Percentiles rank a stretch among this genome's conserved stretches.
These are phyloP conservation scores for Saimiri boliviensis DNA, from an alignment of 2,113 vertebrate genomes.

Conservation along the genomic window DNA sequence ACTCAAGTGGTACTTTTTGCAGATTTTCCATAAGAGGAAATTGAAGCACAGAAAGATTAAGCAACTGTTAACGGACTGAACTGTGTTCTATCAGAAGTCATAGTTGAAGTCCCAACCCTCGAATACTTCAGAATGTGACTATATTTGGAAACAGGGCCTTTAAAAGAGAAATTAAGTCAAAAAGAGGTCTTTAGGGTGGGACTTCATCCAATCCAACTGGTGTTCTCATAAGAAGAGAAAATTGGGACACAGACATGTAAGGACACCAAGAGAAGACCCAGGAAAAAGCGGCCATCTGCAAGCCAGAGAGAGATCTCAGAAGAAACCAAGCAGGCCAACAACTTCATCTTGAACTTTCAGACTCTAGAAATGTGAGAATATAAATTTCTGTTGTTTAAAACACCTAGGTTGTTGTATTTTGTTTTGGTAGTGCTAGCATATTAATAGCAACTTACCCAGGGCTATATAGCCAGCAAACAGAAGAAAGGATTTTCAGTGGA, in stretches of 20 bases:
- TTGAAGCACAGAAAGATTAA: background rate
- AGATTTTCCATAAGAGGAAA: constrained; percentile 16
- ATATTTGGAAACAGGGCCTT: background rate
- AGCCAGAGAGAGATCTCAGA: background rate
- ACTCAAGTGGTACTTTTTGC: background rate
- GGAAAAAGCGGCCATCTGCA: background rate
- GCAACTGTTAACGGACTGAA: background rate
- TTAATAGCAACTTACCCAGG: background rate
- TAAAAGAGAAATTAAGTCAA: background rate
- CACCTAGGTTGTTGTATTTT: background rate
- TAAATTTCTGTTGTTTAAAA: background rate
- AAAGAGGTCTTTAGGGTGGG: background rate
- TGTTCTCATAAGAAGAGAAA: background rate
- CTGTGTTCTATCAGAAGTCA: background rate
- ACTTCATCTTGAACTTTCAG: background rate
- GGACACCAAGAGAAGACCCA: background rate
- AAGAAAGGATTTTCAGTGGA: background rate
- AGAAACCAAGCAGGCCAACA: background rate
- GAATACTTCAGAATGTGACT: background rate
- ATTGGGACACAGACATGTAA: background rate
- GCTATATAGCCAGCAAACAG: background rate
- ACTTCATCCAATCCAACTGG: background rate
- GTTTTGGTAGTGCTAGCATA: background rate
- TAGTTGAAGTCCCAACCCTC: background rate
- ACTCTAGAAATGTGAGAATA: background rate